Evolutionary conservation across 92 coral and sea anemone species (phyloP), one percentile per base, ranked within the genome.

Genomic region (Galaxea fascicularis): DNA sequence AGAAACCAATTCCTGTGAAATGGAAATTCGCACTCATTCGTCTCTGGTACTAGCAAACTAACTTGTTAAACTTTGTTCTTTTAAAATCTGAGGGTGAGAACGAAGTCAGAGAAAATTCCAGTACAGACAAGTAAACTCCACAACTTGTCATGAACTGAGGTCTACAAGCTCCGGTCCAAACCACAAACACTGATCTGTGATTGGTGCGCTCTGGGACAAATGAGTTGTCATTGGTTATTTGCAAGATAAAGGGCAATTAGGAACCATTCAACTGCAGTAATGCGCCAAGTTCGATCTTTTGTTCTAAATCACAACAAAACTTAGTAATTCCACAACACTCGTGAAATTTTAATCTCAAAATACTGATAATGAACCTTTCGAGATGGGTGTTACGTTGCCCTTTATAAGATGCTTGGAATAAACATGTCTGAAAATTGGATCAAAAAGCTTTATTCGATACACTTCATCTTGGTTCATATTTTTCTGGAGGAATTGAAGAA

Each of bases 241-340:
- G 66, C 31, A 85, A 51, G 81, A 84, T 72, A 83, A 85, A 27
- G 14, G 82, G 79, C 87, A 85, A 46, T 22, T 28, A 74, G 65
- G 83, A 91, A 83, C 26, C 92, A 84, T 84, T 88, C 84, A 71
- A 79, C n/a, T n/a, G n/a, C n/a, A n/a, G n/a, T n/a, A n/a, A 85
- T 72, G 92, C 80, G 74, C 70, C 28, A 59, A 56, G 58, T n/a
- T 29, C 25, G 27, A 69, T 44, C 69, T 24, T 10, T 79, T 79
- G 47, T 79, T 28, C 49, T 52, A 29, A 49, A 62, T 51, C 69
- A 66, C 62, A 66, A 29, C 64, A 79, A 26, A 45, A 71, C 30
- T 71, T 67, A n/a, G n/a, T n/a, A 10, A 10, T 65, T 20, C 14
- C 21, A 8, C n/a, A 65, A 26, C 14, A 39, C 45, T 44, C 10